phyloP scores from a whole-genome alignment of 2,113 vertebrate genomes.

The Lepus timidus region DNA sequence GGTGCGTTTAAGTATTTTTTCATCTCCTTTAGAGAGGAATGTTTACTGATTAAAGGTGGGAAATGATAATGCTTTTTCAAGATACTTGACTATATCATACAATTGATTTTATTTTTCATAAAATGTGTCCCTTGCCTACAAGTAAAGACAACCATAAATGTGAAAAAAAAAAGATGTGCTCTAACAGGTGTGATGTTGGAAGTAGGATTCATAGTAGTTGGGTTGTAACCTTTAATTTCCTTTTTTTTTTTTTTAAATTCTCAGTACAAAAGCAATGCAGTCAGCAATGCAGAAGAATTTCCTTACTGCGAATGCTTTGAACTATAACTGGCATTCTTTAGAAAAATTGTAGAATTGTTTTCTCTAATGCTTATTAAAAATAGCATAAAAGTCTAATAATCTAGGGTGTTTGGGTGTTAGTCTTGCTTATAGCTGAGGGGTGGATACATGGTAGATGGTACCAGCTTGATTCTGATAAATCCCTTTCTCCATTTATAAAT shows the following conservation, averaged over 20 bases:
- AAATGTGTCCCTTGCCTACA: not conserved
- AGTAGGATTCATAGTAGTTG: not conserved
- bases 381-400: conserved; percentile 48
- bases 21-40: not conserved
- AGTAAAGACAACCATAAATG: not conserved
- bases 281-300: conserved; percentile 48
- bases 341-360: conserved; percentile 35
- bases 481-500: not conserved
- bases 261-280: not conserved
- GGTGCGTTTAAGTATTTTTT: not conserved
- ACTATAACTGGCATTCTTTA: conserved; percentile 28
- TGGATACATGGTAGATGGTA: not conserved
- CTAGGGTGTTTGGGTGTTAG: conserved; percentile 25
- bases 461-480: not conserved
- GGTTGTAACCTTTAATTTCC: not conserved
- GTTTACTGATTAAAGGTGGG: conserved; percentile 49
- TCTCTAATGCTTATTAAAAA: conserved; percentile 43
- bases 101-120: not conserved
- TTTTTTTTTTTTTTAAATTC: conserved; percentile 44
- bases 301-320: not conserved
- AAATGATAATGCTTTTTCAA: conserved; percentile 25
- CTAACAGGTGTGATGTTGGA: not conserved
- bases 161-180: not conserved
- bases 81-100: not conserved
- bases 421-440: not conserved